Base-by-base conservation (phyloP, 2,888 invertebrate genomes). In the Raillietiella orientalis region DNA sequence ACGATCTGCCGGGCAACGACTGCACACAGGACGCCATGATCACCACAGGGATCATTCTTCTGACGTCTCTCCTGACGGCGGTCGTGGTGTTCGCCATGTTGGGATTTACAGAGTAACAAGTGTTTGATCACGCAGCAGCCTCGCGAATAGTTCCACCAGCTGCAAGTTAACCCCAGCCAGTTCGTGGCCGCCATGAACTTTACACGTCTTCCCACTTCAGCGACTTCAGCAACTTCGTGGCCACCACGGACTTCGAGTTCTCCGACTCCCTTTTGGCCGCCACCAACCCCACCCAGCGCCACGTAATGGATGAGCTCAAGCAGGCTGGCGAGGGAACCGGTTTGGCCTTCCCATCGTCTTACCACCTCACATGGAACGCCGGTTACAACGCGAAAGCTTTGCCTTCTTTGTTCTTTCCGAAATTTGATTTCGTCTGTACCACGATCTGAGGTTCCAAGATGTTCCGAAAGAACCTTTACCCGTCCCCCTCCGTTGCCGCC, bases 241-340 rank as follows among this genome's bases (percentile, higher is more conserved):
- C n/a, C 19, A 17, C n/a, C 19, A 8, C 19, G 19, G 19, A 17
- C n/a, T n/a, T n/a, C n/a, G 19, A 17, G 19, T 8, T n/a, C 19
- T 17, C 6, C 19, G 19, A 17, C 6, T 8, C n/a, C 6, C 6
- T 17, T 17, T 8, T 17, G 19, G n/a, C n/a, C 19, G 19, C 6
- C 19, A 8, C n/a, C 19, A 17, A 17, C 19, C 19, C n/a, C 19
- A 6, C 6, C 19, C 6, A 17, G 19, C n/a, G 19, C n/a, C 6
- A 17, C n/a, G 6, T 17, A 6, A 17, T 6, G 6, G 6, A 17
- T 8, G 19, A 17, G n/a, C 19, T 17, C 19, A n/a, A 17, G 6
- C 6, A 17, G 75, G 84, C 82, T 14, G 84, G 82, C 16, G 79
- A 84, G 51, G 87, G 87, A 24, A 87, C 84, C 2, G 87, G 87